These are phyloP conservation scores for Cepaea nemoralis DNA, from an alignment of 1,140 invertebrate genomes.

Conservation along the genomic window DNA sequence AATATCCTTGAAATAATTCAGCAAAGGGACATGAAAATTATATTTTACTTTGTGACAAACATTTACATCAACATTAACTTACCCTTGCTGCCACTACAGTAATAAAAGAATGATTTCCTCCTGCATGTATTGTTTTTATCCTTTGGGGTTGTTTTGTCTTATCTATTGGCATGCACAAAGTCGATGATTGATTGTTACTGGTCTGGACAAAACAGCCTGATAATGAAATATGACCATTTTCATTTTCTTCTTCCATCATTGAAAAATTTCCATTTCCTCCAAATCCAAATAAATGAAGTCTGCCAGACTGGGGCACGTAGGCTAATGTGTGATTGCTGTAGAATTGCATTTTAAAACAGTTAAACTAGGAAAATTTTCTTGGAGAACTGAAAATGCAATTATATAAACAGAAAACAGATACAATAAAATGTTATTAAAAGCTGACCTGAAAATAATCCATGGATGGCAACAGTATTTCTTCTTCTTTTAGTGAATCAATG, in stretches of 20 bases:
- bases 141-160: constrained; percentile 48
- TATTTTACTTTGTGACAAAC: too few relatives aligned
- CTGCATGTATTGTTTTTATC: constrained; percentile 79
- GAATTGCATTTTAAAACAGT: too few relatives aligned
- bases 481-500: too few relatives aligned
- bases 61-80: too few relatives aligned
- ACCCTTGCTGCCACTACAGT: constrained; percentile 51
- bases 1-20: too few relatives aligned
- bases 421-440: too few relatives aligned
- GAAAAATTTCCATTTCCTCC: constrained; percentile 91
- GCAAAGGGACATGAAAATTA: too few relatives aligned
- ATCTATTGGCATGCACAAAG: constrained; percentile 38
- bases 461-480: too few relatives aligned
- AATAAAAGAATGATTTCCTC: constrained; percentile 87
- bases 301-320: constrained; percentile 81
- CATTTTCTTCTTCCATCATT: constrained; percentile 53
- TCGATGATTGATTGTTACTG: not conserved
- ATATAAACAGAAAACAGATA: too few relatives aligned
- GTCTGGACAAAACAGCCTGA: constrained; percentile 44
- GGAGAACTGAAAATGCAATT: too few relatives aligned
- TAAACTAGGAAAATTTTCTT: too few relatives aligned
- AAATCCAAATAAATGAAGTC: constrained; percentile 90
- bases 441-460: too few relatives aligned
- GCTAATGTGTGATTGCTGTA: constrained; percentile 83
- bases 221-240: constrained; percentile 50